Evolutionary conservation across 2,888 invertebrate genomes (phyloP), one percentile per base, ranked within the genome.

Genomic region (Habroteleia sp.): DNA sequence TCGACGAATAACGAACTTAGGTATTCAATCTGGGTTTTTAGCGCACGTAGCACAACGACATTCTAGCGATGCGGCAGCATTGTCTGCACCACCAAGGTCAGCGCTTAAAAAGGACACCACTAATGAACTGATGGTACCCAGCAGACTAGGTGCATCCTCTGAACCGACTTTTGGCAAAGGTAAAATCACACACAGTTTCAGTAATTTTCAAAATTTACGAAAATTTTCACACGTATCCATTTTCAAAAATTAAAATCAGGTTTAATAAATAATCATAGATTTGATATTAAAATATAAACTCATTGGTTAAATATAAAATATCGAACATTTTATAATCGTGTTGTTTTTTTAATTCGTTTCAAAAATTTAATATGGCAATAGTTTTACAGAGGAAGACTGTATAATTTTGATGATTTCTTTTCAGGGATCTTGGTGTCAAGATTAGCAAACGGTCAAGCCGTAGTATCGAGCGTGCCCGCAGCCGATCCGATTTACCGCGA

Each of bases 401-500:
- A n/a, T n/a, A n/a, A n/a, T n/a, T n/a, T n/a, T n/a, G n/a, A n/a
- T n/a, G n/a, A n/a, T n/a, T n/a, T n/a, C 13, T 13, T 31, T 31
- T 16, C 44, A 76, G 76, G 90, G 5, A 96, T 97, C 76, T 91
- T 97, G 1, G 93, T 97, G 0, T 96, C 96, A 0, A 91, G 95
- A 52, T 94, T 94, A 39, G 90, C 91, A 1, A 93, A 95, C 41
- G 94, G 94, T 4, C 93, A 94, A 81, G 95, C 96, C 23, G 93
- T 96, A 13, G 94, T 96, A 0, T 94, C 94, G 3, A 94, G 96
- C 80, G 96, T 96, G 6, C 96, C 96, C 0, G 94, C 95, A 0
- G 96, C 97, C 0, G 96, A 97, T 86, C 93, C 96, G 20, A 97
- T 97, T 79, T 96, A 96, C 88, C 91, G 95, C 23, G 97, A 97